Evolutionary conservation across 2,113 vertebrate genomes (phyloP), one percentile per base, ranked within the genome.

Genomic region (Proteles cristata): DNA sequence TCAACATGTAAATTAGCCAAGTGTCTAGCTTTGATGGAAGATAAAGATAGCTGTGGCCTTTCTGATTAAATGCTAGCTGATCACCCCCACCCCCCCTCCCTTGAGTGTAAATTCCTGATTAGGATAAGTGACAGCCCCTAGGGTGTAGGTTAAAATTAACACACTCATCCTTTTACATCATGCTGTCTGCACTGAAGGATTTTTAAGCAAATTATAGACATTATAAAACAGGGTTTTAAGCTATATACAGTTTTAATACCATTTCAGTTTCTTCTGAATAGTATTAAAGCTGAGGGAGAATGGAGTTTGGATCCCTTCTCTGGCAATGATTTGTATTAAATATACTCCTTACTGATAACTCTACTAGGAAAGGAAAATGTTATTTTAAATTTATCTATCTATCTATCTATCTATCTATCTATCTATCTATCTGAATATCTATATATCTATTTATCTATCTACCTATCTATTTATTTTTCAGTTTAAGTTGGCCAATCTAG

Each of bases 81-180:
- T 16, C 21, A 10, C 35, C 16, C 35, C 61, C 55, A 15, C 15
- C 4, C 53, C 53, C 14, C 53, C 55, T 16, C 55, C 15, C 90
- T 26, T 68, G 9, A 74, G 55, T 80, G 23, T 94, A 73, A 94
- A 88, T 84, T 91, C 71, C 79, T 91, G 71, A 91, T 66, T 68
- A 93, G 71, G 45, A 48, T 85, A 95, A 92, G 83, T 94, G 82
- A 53, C 71, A 39, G 66, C 63, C 69, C 35, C 76, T 50, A 84
- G 58, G 55, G 65, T 80, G 12, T 84, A 82, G 48, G 90, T 74
- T 61, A 94, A 96, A 97, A 96, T 97, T 84, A 96, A 83, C 35
- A 87, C 71, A 48, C 15, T 83, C 28, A 74, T 45, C 53, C 33
- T 65, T 69, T 88, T 96, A 69, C n/a, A 81, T 88, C 76, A 55